These are phyloP conservation scores for Sarotherodon lohbergeri DNA, from an alignment of 2,113 vertebrate genomes.

Conservation along the genomic window DNA sequence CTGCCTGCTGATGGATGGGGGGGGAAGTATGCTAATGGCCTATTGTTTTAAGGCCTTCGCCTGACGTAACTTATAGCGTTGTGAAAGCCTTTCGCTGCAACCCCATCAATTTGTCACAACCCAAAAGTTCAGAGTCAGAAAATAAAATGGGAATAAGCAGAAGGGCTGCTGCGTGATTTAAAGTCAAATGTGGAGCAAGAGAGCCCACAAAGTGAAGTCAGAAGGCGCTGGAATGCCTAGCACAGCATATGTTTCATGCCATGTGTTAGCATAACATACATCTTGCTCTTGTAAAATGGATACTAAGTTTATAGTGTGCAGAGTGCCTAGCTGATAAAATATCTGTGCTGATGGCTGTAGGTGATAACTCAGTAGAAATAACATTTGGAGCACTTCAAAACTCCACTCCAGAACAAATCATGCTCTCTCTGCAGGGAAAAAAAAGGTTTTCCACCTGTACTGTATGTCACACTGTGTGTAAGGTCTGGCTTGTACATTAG, in stretches of 20 bases:
- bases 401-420: background rate
- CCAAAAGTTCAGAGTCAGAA: slow-evolving; percentile 41
- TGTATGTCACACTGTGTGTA: background rate
- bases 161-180: slow-evolving; percentile 32
- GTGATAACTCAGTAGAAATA: background rate
- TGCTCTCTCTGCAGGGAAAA: background rate
- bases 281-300: slow-evolving; percentile 15
- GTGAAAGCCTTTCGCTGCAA: slow-evolving; percentile 40
- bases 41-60: slow-evolving; percentile 59
- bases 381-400: background rate
- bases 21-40: slow-evolving; percentile 55
- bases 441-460: background rate
- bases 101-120: slow-evolving; percentile 52
- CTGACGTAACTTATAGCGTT: slow-evolving; percentile 45
- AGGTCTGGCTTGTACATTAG: background rate
- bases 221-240: background rate
- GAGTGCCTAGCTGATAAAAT: slow-evolving; percentile 15
- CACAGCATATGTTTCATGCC: slow-evolving; percentile 20
- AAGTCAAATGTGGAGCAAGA: slow-evolving; percentile 7
- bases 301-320: slow-evolving; percentile 25
- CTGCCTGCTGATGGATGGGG: slow-evolving; percentile 47
- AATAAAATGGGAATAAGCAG: slow-evolving; percentile 2
- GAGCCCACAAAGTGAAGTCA: background rate
- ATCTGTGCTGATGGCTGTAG: slow-evolving; percentile 10
- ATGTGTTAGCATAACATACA: slow-evolving; percentile 12